Evolutionary conservation across 1,140 invertebrate genomes (phyloP), one percentile per base, ranked within the genome.

Genomic region (Wiebesia pumilae): DNA sequence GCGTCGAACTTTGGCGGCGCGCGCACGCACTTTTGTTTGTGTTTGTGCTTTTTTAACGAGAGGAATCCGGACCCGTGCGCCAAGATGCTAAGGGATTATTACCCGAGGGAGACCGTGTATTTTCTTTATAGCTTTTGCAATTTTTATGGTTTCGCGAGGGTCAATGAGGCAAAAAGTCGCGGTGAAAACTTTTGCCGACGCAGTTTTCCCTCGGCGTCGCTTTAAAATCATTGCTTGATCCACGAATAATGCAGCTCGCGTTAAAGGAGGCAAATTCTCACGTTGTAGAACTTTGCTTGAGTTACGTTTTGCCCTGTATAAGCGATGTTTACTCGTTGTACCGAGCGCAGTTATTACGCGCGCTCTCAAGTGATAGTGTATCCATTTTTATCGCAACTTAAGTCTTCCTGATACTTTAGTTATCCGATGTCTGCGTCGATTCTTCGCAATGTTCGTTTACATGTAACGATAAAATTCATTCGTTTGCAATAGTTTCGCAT

Each of bases 1-100:
- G 77, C 85, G 30, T 77, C 69, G 27, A 86, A 86, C 38, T 81
- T 81, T 81, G 14, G 7, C n/a, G 35, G 40, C 1, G 6, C 24
- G 43, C 12, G 75, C 27, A 27, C 47, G 43, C 51, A 14, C 2
- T 16, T 54, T 16, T 73, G 27, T 62, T 40, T 10, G n/a, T n/a
- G 12, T 54, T 78, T 3, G n/a, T 58, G 16, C 7, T 38, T 71
- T 38, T 38, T 21, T 38, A 71, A 62, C 24, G 33, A 71, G 69
- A 21, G 33, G 4, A 71, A 38, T n/a, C n/a, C n/a, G n/a, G n/a
- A n/a, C n/a, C n/a, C n/a, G n/a, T 24, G 30, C 38, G 14, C 24
- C 0, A 38, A n/a, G 38, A 43, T 43, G 27, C 6, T 38, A 75
- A 6, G 38, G 71, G 40, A 43, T 12, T 43, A 43, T 38, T 43